Evolutionary conservation across 2,797 vertebrate species (phyloP).

Genomic region (Mormyrus proboscirostris): DNA sequence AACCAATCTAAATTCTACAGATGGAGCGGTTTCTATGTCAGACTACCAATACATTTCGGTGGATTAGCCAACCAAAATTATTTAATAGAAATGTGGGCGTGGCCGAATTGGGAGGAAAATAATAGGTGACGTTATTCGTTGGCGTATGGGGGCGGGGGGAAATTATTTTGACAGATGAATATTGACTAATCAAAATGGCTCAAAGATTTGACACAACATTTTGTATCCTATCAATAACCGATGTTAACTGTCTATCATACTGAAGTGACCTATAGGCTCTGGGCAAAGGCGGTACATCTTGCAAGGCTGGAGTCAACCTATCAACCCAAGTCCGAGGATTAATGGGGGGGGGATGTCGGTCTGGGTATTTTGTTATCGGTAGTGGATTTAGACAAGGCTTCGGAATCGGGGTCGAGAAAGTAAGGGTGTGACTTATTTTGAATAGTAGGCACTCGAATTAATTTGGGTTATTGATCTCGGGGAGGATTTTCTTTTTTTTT

Average conservation of each 20-base stretch:
- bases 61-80: slow-evolving; percentile 24
- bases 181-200: slow-evolving; percentile 46
- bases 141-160: slow-evolving; percentile 43
- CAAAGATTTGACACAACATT: slow-evolving; percentile 26
- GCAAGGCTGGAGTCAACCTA: slow-evolving; percentile 63
- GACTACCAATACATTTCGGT: neutral
- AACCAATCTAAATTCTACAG: slow-evolving; percentile 26
- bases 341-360: slow-evolving; percentile 68
- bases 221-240: slow-evolving; percentile 43
- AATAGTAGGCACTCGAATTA: slow-evolving; percentile 27
- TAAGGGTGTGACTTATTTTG: slow-evolving; percentile 26
- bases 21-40: slow-evolving; percentile 27
- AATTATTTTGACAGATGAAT: slow-evolving; percentile 26
- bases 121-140: slow-evolving; percentile 50
- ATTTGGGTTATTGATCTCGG: slow-evolving; percentile 33
- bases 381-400: slow-evolving; percentile 40
- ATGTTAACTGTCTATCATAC: slow-evolving; percentile 17
- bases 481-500: slow-evolving; percentile 10
- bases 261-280: slow-evolving; percentile 45
- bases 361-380: slow-evolving; percentile 56
- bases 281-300: slow-evolving; percentile 37
- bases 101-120: slow-evolving; percentile 25
- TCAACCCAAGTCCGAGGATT: slow-evolving; percentile 66
- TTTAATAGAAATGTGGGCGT: slow-evolving; percentile 14
- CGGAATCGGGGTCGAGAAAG: slow-evolving; percentile 42